Evolutionary conservation across 2,888 invertebrate species (phyloP).

Genomic region (Oligia fasciuncula): DNA sequence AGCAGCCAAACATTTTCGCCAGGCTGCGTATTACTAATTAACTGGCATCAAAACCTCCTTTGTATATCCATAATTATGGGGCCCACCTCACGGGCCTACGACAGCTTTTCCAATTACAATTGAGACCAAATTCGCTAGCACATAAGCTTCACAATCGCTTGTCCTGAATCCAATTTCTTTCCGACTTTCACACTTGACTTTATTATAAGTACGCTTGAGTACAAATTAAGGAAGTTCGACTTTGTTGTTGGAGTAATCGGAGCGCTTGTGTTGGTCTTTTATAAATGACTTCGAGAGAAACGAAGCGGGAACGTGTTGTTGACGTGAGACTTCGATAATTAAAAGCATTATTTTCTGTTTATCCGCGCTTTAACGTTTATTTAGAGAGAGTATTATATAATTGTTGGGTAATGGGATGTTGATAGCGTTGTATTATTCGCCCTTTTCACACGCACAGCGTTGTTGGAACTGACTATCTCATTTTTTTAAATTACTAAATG

Average conservation of each 20-base stretch:
- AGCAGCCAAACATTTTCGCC: constrained; percentile 43
- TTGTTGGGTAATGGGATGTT: constrained; percentile 16
- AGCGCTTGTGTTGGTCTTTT: constrained; percentile 67
- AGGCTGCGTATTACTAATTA: constrained; percentile 71
- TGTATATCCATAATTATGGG: constrained; percentile 61
- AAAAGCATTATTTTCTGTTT: constrained; percentile 66
- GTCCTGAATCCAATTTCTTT: constrained; percentile 60
- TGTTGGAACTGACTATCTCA: neutral
- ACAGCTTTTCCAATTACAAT: constrained; percentile 37
- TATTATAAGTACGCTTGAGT: constrained; percentile 69
- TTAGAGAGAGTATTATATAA: constrained; percentile 48
- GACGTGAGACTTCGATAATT: constrained; percentile 61
- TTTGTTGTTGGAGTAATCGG: constrained; percentile 67
- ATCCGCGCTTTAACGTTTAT: constrained; percentile 46
- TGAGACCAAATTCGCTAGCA: constrained; percentile 43
- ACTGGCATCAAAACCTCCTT: constrained; percentile 73
- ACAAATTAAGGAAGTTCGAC: constrained; percentile 68
- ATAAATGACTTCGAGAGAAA: constrained; percentile 64
- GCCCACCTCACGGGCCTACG: constrained; percentile 47
- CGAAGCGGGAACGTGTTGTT: constrained; percentile 49
- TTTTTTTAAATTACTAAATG: neutral
- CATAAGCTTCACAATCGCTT: constrained; percentile 56
- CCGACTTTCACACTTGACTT: constrained; percentile 64
- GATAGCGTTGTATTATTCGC: constrained; percentile 29
- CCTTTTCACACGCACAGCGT: neutral